These are phyloP conservation scores for Proterorhinus semilunaris DNA, from an alignment of 2,113 vertebrate genomes.

Conservation along the genomic window DNA sequence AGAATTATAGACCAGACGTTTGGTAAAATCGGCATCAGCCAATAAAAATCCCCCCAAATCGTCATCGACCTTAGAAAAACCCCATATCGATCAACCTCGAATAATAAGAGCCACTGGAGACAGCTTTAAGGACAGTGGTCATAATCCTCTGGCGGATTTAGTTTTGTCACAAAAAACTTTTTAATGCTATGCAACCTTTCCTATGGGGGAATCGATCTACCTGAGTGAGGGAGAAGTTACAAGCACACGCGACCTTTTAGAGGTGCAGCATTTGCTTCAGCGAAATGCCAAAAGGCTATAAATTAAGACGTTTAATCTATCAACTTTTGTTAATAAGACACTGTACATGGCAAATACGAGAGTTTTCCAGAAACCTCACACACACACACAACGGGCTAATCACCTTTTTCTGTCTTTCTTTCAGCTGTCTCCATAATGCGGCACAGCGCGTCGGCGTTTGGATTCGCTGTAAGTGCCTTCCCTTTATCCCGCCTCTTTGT, in stretches of 20 bases:
- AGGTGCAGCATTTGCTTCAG: neutral
- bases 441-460: constrained; percentile 94
- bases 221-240: neutral
- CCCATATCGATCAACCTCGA: no score
- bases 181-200: neutral
- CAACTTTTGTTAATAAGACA: neutral
- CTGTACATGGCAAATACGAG: neutral
- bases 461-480: constrained; percentile 91
- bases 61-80: no score
- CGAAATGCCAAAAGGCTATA: neutral
- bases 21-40: no score
- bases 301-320: neutral
- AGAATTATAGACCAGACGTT: no score
- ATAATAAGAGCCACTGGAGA: no score
- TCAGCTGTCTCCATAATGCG: constrained; percentile 94
- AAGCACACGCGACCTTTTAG: neutral
- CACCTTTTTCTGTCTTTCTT: constrained; percentile 12
- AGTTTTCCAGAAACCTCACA: neutral
- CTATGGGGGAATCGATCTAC: neutral
- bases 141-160: neutral
- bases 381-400: neutral
- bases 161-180: neutral
- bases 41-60: no score
- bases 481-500: no score
- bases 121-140: neutral